These are phyloP conservation scores for Hippocampus barbouri DNA, from an alignment of 2,113 vertebrate species.

Conservation along the genomic window DNA sequence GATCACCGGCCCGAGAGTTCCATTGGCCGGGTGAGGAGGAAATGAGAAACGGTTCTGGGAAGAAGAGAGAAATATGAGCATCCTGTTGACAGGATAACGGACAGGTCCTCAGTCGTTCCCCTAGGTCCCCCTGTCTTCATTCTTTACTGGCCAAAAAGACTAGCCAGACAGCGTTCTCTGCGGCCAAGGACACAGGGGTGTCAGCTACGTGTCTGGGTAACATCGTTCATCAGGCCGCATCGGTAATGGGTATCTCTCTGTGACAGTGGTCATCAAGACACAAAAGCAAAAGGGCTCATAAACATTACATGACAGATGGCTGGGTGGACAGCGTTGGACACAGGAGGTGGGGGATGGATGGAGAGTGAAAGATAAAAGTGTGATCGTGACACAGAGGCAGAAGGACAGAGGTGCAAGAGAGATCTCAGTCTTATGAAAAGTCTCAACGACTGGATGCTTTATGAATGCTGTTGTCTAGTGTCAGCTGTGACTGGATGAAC, in stretches of 20 bases:
- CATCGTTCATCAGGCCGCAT: conserved; percentile 72
- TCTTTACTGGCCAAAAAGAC: conserved; percentile 57
- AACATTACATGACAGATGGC: conserved; percentile 76
- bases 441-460: conserved; percentile 42
- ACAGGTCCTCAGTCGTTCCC: conserved; percentile 65
- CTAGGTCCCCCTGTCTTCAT: conserved; percentile 59
- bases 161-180: conserved; percentile 51
- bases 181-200: conserved; percentile 69
- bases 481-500: conserved; percentile 41
- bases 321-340: conserved; percentile 64
- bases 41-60: conserved; percentile 23
- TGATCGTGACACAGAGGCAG: conserved; percentile 43
- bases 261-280: conserved; percentile 77
- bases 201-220: conserved; percentile 63
- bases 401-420: conserved; percentile 56
- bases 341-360: conserved; percentile 51
- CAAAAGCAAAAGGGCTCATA: conserved; percentile 74
- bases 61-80: conserved; percentile 40
- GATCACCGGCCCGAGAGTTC: conserved; percentile 48
- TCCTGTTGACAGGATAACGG: conserved; percentile 58
- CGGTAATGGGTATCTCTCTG: conserved; percentile 70
- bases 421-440: conserved; percentile 57
- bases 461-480: conserved; percentile 51
- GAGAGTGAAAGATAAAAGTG: conserved; percentile 59
- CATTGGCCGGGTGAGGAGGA: conserved; percentile 55